Base-by-base conservation (phyloP, 1,140 invertebrate species). In the Aphaenogaster ashmeadi region DNA sequence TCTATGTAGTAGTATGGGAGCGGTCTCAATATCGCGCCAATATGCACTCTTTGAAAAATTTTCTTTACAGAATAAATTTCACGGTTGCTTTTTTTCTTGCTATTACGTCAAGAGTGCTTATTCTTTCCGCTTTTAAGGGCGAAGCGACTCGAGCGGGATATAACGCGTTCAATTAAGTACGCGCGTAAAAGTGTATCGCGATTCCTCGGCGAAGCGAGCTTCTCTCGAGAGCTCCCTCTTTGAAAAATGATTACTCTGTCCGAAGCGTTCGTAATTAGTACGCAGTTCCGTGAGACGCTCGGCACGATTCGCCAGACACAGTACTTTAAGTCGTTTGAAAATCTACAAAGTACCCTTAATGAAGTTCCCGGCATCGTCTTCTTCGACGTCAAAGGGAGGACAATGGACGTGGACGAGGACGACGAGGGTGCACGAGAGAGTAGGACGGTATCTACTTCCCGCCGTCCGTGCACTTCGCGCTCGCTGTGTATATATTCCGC, bases 231-330 rank as follows among this genome's bases (percentile, higher is more conserved):
- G 80, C 27, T 50, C 1, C n/a, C 33, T 33, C 80, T 84, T 84
- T 84, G 80, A 84, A 84, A 84, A 84, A 84, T 74, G 69, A 84
- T 62, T 84, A 84, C 80, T 84, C 27, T 27, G 38, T 60, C 69
- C 54, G 71, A 75, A 75, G 80, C 80, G 80, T 84, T 84, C 36
- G 80, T 84, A 84, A 84, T 84, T 84, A 84, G 80, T 75, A 84
- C 69, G 69, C 80, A 84, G 80, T 74, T 74, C 69, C 54, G 69
- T 4, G 80, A 84, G 69, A 84, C 54, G 80, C 64, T 21, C 80
- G 44, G 41, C 54, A 18, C 52, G 41, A 83, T 83, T 83, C 69
- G 69, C 18, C 50, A 47, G 79, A 56, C 13, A 36, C n/a, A 8
- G n/a, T 84, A 54, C 41, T 75, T 75, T 84, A 84, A 84, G 56